These are phyloP conservation scores for Parapsyche elsis DNA, from an alignment of 1,140 invertebrate genomes.

Conservation along the genomic window DNA sequence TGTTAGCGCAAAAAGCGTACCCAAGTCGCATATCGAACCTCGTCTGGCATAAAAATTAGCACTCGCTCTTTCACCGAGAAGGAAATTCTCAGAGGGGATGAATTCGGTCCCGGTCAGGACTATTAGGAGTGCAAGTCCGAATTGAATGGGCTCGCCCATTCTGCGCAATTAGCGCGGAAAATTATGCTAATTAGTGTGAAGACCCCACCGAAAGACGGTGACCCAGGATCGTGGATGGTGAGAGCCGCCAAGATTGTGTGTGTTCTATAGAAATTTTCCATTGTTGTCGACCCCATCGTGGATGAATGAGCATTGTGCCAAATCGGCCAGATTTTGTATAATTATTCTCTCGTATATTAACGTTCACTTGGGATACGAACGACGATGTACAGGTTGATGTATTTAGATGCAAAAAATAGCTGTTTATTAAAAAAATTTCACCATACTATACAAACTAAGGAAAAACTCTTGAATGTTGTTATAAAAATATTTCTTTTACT, in stretches of 20 bases:
- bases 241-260: background rate
- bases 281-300: background rate
- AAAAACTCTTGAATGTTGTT: no score
- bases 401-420: no score
- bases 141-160: constrained; percentile 16
- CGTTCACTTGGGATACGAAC: no score
- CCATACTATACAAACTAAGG: no score
- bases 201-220: background rate
- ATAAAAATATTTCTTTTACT: no score
- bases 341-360: background rate
- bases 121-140: background rate
- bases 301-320: constrained; percentile 26
- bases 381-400: no score
- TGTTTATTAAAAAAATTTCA: no score
- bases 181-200: constrained; percentile 32
- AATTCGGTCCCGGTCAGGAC: background rate
- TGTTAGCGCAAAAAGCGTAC: background rate
- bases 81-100: background rate
- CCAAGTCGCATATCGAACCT: background rate
- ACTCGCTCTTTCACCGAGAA: background rate
- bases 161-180: constrained; percentile 15
- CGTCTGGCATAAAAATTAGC: background rate
- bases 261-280: constrained; percentile 5
- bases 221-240: background rate
- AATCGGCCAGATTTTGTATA: background rate